These are phyloP conservation scores for Cecropterus lyciades DNA, from an alignment of 1,140 invertebrate genomes.

Conservation along the genomic window DNA sequence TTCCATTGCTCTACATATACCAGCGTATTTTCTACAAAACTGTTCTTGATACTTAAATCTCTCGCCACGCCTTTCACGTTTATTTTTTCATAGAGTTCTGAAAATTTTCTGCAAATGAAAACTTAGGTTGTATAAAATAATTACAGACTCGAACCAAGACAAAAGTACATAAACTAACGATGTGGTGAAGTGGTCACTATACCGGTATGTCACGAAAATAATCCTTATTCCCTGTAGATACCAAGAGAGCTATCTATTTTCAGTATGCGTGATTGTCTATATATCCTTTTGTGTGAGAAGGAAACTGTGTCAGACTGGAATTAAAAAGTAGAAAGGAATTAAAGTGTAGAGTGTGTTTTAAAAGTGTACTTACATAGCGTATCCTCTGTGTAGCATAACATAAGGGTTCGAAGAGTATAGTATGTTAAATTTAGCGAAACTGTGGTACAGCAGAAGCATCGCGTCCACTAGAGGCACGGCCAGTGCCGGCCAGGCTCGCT, in stretches of 20 bases:
- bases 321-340: too few species aligned
- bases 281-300: too few species aligned
- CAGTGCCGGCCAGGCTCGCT: background rate
- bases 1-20: constrained; percentile 17
- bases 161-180: background rate
- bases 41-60: constrained; percentile 1
- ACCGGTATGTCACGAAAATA: too few species aligned
- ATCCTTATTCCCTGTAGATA: too few species aligned
- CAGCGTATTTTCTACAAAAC: background rate
- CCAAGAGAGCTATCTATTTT: too few species aligned
- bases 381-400: constrained; percentile 8
- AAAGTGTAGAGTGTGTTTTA: too few species aligned
- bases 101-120: constrained; percentile 30
- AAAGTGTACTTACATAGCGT: constrained; percentile 16
- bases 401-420: constrained; percentile 18
- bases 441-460: constrained; percentile 24
- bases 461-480: constrained; percentile 25
- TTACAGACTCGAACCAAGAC: background rate
- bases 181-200: too few species aligned
- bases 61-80: constrained; percentile 14
- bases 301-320: too few species aligned
- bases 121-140: background rate
- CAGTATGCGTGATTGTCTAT: too few species aligned
- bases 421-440: constrained; percentile 23
- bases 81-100: constrained; percentile 9